Base-by-base conservation (phyloP, 2,113 vertebrate species). In the Pelecanus crispus region DNA sequence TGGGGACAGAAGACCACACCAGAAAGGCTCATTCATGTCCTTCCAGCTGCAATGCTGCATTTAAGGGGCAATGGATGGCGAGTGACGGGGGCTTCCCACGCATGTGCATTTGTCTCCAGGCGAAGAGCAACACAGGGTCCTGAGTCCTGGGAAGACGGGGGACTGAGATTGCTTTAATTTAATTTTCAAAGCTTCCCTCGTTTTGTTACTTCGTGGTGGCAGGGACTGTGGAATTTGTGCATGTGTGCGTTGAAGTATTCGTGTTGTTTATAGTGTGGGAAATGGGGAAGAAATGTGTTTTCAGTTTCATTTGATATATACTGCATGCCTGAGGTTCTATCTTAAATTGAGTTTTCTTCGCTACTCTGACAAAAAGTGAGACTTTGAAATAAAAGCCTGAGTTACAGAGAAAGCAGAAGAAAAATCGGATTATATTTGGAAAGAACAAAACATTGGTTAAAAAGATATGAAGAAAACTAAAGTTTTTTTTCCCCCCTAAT, bases 201-300 rank as follows among this genome's bases (percentile, higher is more conserved):
- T 75, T 86, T 68, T 75, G 22, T 84, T 75, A 38, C 59, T 95
- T 95, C 1, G 0, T 55, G 62, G 50, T 91, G 84, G 81, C 53
- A 14, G 2, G 26, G 20, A 16, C 45, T 31, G 53, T 89, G 89
- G 91, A 85, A 95, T 94, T 66, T 82, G 42, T 96, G 62, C 52
- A 36, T 90, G 56, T 79, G 65, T 47, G 47, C 72, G 45, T 55
- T 81, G 61, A 88, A 88, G 38, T 70, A 44, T 91, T 94, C 6
- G 1, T 92, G 40, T 81, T 89, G 86, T 96, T 96, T 95, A 65
- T 73, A 89, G 62, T 58, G 84, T 87, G 78, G 95, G 74, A 95
- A 95, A 87, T 81, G 63, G 45, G 11, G 81, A 85, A 94, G 70
- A 96, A 97, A 95, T 94, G 71, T 95, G 95, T 93, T 96, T 96